Conservation (phyloP, 2,797 vertebrate species). For the Cercopithecus diana region DNA sequence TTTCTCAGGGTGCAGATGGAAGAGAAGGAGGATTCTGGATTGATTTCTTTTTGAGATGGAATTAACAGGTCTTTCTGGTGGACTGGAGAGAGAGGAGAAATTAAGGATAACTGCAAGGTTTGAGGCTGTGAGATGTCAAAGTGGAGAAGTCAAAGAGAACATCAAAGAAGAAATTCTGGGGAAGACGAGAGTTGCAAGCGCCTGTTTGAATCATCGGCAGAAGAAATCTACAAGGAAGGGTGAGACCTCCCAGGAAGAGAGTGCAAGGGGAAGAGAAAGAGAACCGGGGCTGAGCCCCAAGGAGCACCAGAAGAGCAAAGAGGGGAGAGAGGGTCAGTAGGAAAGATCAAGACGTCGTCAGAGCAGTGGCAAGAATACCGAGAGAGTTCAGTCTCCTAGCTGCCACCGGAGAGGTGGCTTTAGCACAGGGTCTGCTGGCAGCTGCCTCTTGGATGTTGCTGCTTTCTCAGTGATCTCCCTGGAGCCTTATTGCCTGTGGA, state of each 20-base stretch:
- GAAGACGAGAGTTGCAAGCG: background rate
- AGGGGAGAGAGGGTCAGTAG: background rate
- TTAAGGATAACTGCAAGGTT: no score
- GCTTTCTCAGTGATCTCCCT: background rate
- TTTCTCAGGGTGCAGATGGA: no score
- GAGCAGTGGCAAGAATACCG: background rate
- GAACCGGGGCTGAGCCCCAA: background rate
- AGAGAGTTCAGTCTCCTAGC: accelerated
- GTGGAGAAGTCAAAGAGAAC: background rate
- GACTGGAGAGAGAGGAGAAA: background rate
- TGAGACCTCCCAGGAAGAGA: no score
- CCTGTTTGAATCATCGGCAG: no score
- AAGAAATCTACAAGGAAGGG: background rate
- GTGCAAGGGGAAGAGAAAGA: accelerated
- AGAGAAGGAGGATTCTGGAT: accelerated
- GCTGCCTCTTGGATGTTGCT: accelerated
- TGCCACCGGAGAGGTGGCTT: accelerated
- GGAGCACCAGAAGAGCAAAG: background rate
- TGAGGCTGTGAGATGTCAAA: accelerated
- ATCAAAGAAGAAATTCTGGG: background rate
- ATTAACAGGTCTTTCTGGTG: background rate
- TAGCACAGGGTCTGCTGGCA: accelerated
- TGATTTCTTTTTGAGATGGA: background rate
- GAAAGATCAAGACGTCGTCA: no score
- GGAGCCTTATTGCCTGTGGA: accelerated